These are phyloP conservation scores for Coracias cyanogaster DNA, from an alignment of 2,797 vertebrate species.

Conservation along the genomic window DNA sequence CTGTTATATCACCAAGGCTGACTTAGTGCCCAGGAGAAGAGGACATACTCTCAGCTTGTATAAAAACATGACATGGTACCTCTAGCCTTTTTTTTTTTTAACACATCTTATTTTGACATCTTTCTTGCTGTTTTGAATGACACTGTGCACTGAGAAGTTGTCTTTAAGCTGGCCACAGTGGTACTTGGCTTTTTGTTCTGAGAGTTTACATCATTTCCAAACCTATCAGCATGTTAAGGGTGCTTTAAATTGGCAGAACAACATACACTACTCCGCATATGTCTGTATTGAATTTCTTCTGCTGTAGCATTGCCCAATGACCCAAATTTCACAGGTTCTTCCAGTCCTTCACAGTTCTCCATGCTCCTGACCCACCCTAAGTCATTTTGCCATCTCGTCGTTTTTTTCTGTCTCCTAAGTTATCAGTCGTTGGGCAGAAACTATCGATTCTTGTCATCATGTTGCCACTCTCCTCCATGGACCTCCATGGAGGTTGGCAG, in stretches of 20 bases:
- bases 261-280: slow-evolving; percentile 29
- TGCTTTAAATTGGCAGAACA: slow-evolving; percentile 66
- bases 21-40: neutral
- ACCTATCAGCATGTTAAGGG: slow-evolving; percentile 21
- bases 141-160: slow-evolving; percentile 28
- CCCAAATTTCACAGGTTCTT: slow-evolving; percentile 18
- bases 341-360: neutral
- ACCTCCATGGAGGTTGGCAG: neutral
- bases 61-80: neutral
- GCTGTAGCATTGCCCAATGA: neutral
- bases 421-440: neutral
- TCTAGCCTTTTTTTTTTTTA: neutral
- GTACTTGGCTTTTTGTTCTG: slow-evolving; percentile 61
- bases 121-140: slow-evolving; percentile 52
- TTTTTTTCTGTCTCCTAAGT: neutral
- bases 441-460: neutral
- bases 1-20: slow-evolving; percentile 6
- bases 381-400: neutral
- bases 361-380: neutral
- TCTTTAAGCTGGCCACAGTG: slow-evolving; percentile 48
- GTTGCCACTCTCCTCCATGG: accelerated
- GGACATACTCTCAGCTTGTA: neutral
- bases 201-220: slow-evolving; percentile 66
- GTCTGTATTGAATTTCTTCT: slow-evolving; percentile 38
- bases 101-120: neutral